Evolutionary conservation across 2,888 invertebrate genomes (phyloP).

Genomic region (Pyrochroa serraticornis): DNA sequence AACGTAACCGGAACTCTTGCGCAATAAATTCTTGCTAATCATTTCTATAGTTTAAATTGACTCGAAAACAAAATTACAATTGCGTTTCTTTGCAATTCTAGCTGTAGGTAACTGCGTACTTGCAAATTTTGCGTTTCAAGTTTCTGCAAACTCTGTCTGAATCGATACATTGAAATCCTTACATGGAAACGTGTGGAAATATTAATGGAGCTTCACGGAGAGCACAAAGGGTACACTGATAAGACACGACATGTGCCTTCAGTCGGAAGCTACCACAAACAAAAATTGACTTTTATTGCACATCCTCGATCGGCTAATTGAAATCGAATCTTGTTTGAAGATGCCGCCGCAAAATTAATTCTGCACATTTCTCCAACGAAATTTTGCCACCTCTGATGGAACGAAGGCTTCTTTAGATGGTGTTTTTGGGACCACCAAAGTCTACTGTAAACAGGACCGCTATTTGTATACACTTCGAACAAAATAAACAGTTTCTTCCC

Average conservation of each 20-base stretch:
- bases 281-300: background rate
- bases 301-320: background rate
- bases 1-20: background rate
- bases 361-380: background rate
- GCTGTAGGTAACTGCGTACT: background rate
- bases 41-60: background rate
- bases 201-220: background rate
- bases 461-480: too few relatives aligned
- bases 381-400: background rate
- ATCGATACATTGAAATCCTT: too few relatives aligned
- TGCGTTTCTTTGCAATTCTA: too few relatives aligned
- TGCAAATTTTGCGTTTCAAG: too few relatives aligned
- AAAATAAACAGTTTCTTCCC: too few relatives aligned
- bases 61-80: background rate
- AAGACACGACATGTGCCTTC: constrained; percentile 2
- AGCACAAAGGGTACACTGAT: background rate
- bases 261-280: background rate
- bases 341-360: background rate
- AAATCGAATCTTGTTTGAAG: background rate
- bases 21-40: background rate
- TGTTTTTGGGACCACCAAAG: too few relatives aligned
- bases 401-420: too few relatives aligned
- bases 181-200: background rate
- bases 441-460: too few relatives aligned
- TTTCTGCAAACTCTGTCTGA: too few relatives aligned